phyloP scores from a whole-genome alignment of 2,888 invertebrate species.

The Drosophila subsilvestris region DNA sequence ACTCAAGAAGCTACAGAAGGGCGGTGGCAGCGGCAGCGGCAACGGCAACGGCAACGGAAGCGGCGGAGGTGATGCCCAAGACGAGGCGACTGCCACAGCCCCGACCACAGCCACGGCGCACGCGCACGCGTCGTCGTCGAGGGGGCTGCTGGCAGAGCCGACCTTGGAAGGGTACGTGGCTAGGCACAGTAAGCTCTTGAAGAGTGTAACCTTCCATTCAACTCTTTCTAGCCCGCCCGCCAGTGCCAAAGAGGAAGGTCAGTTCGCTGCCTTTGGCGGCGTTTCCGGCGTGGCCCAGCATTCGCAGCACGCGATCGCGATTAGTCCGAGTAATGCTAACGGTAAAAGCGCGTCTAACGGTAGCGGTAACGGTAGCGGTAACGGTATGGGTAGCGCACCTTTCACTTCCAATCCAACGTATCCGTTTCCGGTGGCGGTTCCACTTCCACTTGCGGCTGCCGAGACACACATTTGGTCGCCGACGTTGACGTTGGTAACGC shows the following conservation, averaged over 20 bases:
- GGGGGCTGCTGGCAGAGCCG: constrained; percentile 90
- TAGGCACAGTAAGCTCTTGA: constrained; percentile 93
- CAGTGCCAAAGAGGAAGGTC: constrained; percentile 82
- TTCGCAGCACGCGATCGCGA: constrained; percentile 4
- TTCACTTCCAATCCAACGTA: constrained; percentile 1
- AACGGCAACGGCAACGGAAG: constrained; percentile 15
- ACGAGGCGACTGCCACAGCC: constrained; percentile 50
- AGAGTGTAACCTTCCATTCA: constrained; percentile 95
- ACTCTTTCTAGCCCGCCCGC: constrained; percentile 92
- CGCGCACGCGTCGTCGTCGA: constrained; percentile 64
- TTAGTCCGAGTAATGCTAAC: constrained; percentile 7
- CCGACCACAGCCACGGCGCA: constrained; percentile 7
- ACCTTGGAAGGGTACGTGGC: constrained; percentile 95
- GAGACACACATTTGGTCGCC: constrained; percentile 59
- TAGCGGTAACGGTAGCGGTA: not conserved
- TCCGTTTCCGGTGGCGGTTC: constrained; percentile 14
- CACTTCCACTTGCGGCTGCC: not conserved
- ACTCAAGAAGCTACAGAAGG: constrained; percentile 91
- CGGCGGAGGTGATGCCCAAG: constrained; percentile 41
- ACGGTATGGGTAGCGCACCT: not conserved
- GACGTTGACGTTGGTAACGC: constrained; percentile 74
- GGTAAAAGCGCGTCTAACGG: not conserved
- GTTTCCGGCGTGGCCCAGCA: constrained; percentile 1
- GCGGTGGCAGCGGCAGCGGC: constrained; percentile 78
- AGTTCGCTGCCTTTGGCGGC: constrained; percentile 51